A percentile compares a stretch with the other conserved stretches of the same genome.
Conservation (phyloP, 2,888 invertebrate genomes). For the Dichetophora obliterata region DNA sequence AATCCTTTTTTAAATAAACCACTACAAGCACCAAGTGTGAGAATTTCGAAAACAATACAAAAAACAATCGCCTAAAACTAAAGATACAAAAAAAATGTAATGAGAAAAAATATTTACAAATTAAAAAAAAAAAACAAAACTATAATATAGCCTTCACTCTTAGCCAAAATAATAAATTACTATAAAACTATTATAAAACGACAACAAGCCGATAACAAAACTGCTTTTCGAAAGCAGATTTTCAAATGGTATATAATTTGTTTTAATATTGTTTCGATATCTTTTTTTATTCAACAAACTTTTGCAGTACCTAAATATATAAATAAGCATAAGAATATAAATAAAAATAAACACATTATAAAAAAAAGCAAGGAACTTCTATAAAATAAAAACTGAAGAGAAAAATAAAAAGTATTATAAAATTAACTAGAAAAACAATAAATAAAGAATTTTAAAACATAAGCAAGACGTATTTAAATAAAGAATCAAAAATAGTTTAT, state of each 20-base stretch:
- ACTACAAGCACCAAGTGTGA: constrained; percentile 23
- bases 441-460: neutral
- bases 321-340: too few species aligned
- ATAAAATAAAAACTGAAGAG: too few species aligned
- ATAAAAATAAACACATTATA: too few species aligned
- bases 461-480: constrained; percentile 31
- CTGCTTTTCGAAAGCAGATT: too few species aligned
- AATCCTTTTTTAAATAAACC: constrained; percentile 40
- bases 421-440: neutral
- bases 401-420: neutral
- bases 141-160: too few species aligned
- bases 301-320: too few species aligned
- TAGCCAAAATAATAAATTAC: too few species aligned
- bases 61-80: constrained; percentile 39
- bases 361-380: neutral
- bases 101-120: constrained; percentile 46
- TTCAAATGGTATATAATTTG: constrained; percentile 20
- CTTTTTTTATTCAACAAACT: too few species aligned
- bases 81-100: constrained; percentile 26
- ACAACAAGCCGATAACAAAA: too few species aligned
- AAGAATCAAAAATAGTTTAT: constrained; percentile 2
- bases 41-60: constrained; percentile 38
- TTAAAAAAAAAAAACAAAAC: neutral
- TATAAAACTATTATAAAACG: too few species aligned
- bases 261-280: neutral